phyloP scores from a whole-genome alignment of 2,888 invertebrate genomes.

The Acrobeloides nanus region DNA sequence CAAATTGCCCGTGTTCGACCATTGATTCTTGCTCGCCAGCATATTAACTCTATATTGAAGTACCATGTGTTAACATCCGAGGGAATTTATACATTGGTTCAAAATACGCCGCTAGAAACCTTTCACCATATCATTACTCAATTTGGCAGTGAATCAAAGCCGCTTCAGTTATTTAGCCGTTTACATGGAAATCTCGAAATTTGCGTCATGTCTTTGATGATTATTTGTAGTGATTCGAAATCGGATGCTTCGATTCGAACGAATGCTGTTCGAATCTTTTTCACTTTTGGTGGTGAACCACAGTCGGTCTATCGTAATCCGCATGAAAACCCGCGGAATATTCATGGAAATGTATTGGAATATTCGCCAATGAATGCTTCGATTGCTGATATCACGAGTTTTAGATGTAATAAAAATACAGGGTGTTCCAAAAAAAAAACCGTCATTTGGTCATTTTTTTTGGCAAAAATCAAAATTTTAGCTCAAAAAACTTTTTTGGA shows the following conservation, averaged over 20 bases:
- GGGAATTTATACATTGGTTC: slow-evolving; percentile 74
- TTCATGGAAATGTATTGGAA: too few species aligned
- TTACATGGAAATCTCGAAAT: slow-evolving; percentile 63
- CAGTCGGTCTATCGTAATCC: too few species aligned
- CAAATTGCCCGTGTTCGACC: too few species aligned
- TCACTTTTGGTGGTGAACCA: slow-evolving; percentile 77
- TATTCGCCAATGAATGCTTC: neutral
- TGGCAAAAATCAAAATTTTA: too few species aligned
- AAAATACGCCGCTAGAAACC: slow-evolving; percentile 79
- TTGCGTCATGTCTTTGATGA: slow-evolving; percentile 76
- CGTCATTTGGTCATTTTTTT: too few species aligned
- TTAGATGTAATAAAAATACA: too few species aligned
- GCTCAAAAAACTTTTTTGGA: too few species aligned
- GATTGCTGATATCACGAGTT: slow-evolving; percentile 6
- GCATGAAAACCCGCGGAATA: too few species aligned
- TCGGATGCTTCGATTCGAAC: slow-evolving; percentile 6
- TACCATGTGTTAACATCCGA: slow-evolving; percentile 43
- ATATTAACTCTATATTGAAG: slow-evolving; percentile 11
- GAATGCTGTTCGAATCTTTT: slow-evolving; percentile 19
- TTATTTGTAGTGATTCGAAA: slow-evolving; percentile 66
- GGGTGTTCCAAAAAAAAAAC: too few species aligned
- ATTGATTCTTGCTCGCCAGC: slow-evolving; percentile 15
- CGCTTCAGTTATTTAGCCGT: slow-evolving; percentile 17
- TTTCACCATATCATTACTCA: slow-evolving; percentile 64
- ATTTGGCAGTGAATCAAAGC: slow-evolving; percentile 28